Evolutionary conservation across 2,113 vertebrate genomes (phyloP).

Genomic region (Madoqua kirkii): DNA sequence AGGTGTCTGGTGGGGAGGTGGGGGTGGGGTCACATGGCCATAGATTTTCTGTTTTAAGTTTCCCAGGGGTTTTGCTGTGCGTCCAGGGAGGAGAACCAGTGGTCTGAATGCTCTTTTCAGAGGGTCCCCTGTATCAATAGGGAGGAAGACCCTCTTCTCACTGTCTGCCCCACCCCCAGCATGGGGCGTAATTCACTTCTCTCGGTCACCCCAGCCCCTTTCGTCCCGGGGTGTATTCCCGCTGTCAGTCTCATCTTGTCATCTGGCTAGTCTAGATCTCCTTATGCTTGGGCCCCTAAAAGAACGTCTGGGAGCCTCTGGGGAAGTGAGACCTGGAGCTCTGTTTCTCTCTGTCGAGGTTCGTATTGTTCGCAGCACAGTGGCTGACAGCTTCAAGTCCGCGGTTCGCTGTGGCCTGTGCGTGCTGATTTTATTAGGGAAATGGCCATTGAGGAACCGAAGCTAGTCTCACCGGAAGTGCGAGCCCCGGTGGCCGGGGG

Average conservation of each 20-base stretch:
- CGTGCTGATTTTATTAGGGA: slow-evolving; percentile 46
- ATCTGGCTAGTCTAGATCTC: background rate
- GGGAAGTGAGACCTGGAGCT: background rate
- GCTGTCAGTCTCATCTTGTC: background rate
- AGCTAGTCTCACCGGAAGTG: slow-evolving; percentile 54
- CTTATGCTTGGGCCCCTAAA: background rate
- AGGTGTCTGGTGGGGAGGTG: background rate
- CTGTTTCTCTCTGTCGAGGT: background rate
- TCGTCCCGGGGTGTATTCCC: background rate
- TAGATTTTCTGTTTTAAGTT: background rate
- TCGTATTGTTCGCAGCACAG: background rate
- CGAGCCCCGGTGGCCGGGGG: slow-evolving; percentile 49
- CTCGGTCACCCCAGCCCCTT: background rate
- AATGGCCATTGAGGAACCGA: slow-evolving; percentile 55
- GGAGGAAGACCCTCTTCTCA: background rate
- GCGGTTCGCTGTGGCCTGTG: background rate
- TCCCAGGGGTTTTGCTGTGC: background rate
- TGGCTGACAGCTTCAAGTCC: background rate
- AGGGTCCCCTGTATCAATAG: background rate
- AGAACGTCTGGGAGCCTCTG: background rate
- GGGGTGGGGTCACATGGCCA: background rate
- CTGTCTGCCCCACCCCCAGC: background rate
- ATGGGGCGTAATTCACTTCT: background rate
- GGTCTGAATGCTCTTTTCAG: background rate
- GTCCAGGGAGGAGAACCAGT: background rate